A percentile compares a stretch with the other conserved stretches of the same genome.
phyloP scores from a whole-genome alignment of 2,888 invertebrate species.

The Deroplatys truncata region DNA sequence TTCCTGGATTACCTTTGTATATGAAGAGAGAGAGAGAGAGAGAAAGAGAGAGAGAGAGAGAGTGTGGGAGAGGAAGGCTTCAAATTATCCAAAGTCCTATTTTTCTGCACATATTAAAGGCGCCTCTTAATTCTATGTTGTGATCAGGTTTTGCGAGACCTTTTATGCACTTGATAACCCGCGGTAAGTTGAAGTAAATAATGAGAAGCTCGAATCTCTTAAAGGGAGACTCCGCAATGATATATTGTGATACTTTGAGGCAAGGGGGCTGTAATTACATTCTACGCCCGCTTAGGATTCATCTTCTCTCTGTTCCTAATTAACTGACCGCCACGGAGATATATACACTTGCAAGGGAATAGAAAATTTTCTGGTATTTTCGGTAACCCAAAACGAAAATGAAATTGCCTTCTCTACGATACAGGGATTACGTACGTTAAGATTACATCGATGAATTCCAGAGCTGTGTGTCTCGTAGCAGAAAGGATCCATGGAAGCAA shows the following conservation, averaged over 20 bases:
- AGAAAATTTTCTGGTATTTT: not conserved
- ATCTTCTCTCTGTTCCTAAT: not conserved
- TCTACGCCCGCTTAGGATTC: not conserved
- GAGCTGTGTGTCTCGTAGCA: not conserved
- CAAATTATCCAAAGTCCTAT: no score
- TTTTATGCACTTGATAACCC: no score
- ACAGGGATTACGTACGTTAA: not conserved
- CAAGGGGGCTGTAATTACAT: not conserved
- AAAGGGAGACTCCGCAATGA: no score
- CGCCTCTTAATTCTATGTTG: no score
- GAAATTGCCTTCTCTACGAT: not conserved
- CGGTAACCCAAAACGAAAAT: not conserved
- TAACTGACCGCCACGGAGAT: not conserved
- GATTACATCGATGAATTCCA: not conserved
- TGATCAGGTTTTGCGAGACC: no score
- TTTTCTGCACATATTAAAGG: no score
- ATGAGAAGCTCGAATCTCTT: no score
- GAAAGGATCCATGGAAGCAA: not conserved
- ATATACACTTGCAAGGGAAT: not conserved
- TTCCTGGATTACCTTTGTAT: no score
- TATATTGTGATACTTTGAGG: not conserved
- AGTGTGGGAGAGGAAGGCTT: no score
- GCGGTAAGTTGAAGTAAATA: no score
- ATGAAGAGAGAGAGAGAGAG: no score
- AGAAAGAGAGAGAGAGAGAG: no score